Conservation (phyloP, 2,113 vertebrate species). For the Cottus gobio region DNA sequence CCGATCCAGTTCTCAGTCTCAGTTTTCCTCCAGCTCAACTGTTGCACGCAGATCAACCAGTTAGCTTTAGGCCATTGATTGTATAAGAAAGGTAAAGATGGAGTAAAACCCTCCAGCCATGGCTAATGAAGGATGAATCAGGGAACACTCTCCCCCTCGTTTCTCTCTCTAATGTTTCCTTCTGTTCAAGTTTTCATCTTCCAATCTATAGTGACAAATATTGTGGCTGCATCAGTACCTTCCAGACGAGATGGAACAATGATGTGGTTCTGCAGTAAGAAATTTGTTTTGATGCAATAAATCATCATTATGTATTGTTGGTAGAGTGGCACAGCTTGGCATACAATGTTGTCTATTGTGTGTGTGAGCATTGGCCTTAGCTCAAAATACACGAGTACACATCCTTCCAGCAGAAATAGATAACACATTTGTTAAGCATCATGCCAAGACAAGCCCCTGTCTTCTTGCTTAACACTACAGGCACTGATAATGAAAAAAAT, state of each 20-base stretch:
- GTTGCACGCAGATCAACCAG: neutral
- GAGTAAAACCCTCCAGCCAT: neutral
- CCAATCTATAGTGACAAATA: neutral
- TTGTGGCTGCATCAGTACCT: neutral
- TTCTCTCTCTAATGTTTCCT: neutral
- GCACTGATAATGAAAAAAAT: constrained; percentile 63
- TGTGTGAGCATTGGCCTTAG: neutral
- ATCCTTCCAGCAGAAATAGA: constrained; percentile 14
- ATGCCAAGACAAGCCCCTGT: constrained; percentile 49
- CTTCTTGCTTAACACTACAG: constrained; percentile 39
- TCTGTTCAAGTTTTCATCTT: constrained; percentile 5
- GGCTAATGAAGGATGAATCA: constrained; percentile 1
- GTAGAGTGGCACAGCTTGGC: neutral
- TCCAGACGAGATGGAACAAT: neutral
- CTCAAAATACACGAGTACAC: constrained; percentile 32
- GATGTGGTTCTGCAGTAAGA: neutral
- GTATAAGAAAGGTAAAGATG: constrained; percentile 5
- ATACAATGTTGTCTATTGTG: neutral
- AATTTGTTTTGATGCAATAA: constrained; percentile 5
- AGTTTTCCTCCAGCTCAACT: neutral
- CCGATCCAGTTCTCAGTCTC: neutral
- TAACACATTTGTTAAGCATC: constrained; percentile 40
- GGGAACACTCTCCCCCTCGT: neutral
- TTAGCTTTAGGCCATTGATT: neutral
- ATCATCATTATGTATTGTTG: neutral